Conservation (phyloP, 2,113 vertebrate genomes). For the Parotia lawesii region DNA sequence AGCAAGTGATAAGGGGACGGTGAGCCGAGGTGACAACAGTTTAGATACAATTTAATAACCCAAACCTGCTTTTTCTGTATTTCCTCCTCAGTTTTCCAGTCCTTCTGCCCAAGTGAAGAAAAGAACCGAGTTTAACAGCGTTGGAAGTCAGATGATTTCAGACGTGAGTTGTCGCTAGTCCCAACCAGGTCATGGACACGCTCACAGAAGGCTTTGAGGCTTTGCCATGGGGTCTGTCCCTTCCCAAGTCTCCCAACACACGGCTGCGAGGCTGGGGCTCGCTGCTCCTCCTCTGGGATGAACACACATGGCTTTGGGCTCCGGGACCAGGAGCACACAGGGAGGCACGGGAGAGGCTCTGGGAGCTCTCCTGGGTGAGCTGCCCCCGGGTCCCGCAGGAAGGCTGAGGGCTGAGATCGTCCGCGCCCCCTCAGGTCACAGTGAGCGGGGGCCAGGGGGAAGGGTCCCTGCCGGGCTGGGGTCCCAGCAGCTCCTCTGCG, state of each 20-base stretch:
- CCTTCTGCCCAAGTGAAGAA: not conserved
- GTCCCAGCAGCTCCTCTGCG: not conserved
- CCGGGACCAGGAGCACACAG: fast-evolving
- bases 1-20: not conserved
- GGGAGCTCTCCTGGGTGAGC: not conserved
- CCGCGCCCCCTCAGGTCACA: not conserved
- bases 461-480: fast-evolving
- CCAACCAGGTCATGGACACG: fast-evolving
- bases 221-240: not conserved
- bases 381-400: not conserved
- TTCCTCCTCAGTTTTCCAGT: not conserved
- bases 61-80: not conserved
- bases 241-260: fast-evolving
- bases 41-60: not conserved
- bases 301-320: not conserved
- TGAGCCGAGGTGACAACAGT: not conserved
- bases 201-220: not conserved
- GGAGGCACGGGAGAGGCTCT: not conserved
- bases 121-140: fast-evolving
- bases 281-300: not conserved
- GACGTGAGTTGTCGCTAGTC: fast-evolving
- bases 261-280: fast-evolving
- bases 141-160: not conserved
- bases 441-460: not conserved
- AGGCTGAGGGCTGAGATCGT: not conserved